phyloP scores from a whole-genome alignment of 2,113 vertebrate species.

The Romanogobio albipinnatus region DNA sequence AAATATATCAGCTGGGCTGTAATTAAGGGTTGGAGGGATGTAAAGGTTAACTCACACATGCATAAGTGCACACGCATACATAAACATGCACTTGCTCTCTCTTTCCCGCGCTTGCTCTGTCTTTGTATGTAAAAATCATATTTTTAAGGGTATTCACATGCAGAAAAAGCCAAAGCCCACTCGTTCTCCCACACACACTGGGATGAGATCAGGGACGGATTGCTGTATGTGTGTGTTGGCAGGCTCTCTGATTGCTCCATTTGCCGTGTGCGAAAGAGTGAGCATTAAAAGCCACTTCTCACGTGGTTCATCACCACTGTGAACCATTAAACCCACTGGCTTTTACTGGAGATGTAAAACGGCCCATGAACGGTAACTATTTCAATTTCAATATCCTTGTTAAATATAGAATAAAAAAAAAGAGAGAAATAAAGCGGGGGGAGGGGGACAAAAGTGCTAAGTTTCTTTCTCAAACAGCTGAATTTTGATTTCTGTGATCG shows the following conservation, averaged over 20 bases:
- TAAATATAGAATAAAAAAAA: slow-evolving; percentile 37
- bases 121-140: slow-evolving; percentile 64
- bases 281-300: slow-evolving; percentile 33
- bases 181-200: slow-evolving; percentile 65
- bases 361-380: slow-evolving; percentile 39
- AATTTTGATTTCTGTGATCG: slow-evolving; percentile 68
- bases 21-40: slow-evolving; percentile 75
- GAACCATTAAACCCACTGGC: slow-evolving; percentile 39
- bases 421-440: slow-evolving; percentile 54
- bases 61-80: slow-evolving; percentile 39
- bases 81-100: slow-evolving; percentile 53
- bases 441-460: slow-evolving; percentile 58
- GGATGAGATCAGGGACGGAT: slow-evolving; percentile 71
- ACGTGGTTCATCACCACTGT: slow-evolving; percentile 18
- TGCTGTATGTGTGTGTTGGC: slow-evolving; percentile 63
- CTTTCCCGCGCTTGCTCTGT: slow-evolving; percentile 54
- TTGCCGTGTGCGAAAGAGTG: slow-evolving; percentile 1
- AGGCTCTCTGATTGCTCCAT: slow-evolving; percentile 55
- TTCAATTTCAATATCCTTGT: slow-evolving; percentile 38
- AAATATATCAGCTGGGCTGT: slow-evolving; percentile 65
- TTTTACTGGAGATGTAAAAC: slow-evolving; percentile 48
- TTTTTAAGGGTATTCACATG: slow-evolving; percentile 30
- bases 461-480: slow-evolving; percentile 64
- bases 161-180: slow-evolving; percentile 46
- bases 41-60: slow-evolving; percentile 72